Evolutionary conservation across 92 coral and sea anemone species (phyloP).

Genomic region (Umimayanthus chanpuru): DNA sequence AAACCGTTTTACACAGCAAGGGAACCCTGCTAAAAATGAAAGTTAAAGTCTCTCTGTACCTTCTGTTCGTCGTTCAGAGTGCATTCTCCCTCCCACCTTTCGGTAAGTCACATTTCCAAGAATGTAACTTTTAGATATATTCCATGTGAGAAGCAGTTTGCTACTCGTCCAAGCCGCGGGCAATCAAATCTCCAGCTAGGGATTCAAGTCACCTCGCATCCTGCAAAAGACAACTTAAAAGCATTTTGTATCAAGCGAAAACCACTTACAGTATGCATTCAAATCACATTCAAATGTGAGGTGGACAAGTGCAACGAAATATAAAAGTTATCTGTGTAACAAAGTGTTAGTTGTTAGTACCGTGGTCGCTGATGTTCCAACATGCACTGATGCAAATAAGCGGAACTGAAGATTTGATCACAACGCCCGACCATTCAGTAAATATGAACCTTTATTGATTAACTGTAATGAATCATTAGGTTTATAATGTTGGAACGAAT

Average conservation of each 20-base stretch:
- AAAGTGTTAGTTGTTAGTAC: neutral
- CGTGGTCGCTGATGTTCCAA: neutral
- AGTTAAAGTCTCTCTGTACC: conserved; percentile 5
- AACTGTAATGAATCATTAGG: conserved; percentile 3
- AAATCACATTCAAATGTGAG: too few species aligned
- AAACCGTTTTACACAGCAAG: conserved; percentile 16
- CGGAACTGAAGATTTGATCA: neutral
- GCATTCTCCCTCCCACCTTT: neutral
- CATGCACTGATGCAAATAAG: neutral
- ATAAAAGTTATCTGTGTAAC: too few species aligned
- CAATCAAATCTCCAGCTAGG: neutral
- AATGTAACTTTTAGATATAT: neutral
- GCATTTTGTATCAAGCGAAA: neutral
- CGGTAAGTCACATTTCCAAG: conserved; percentile 1
- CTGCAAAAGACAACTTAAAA: neutral
- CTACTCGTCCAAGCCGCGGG: neutral
- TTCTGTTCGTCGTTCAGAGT: conserved; percentile 30
- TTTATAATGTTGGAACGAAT: neutral
- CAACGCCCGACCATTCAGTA: neutral
- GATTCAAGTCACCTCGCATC: neutral
- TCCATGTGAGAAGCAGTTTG: neutral
- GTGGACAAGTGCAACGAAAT: too few species aligned
- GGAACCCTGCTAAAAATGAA: conserved; percentile 24
- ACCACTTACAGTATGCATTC: neutral
- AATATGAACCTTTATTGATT: neutral